phyloP scores from a whole-genome alignment of 2,888 invertebrate genomes.

The Agrotis ipsilon region DNA sequence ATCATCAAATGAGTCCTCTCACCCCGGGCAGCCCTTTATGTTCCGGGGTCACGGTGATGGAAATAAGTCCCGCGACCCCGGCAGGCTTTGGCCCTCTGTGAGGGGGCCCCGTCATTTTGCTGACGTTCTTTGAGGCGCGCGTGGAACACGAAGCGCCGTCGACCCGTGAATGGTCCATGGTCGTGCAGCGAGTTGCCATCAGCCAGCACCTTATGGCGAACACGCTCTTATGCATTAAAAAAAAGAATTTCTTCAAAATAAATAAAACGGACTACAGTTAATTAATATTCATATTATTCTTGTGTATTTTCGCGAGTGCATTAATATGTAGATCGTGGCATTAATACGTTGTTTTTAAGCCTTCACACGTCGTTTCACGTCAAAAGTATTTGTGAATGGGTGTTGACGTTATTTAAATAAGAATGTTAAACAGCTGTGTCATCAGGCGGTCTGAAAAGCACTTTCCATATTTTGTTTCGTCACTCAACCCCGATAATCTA shows the following conservation, averaged over 20 bases:
- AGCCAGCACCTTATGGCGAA: too few species aligned
- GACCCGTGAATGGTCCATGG: too few species aligned
- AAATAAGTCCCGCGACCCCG: too few species aligned
- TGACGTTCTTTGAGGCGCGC: too few species aligned
- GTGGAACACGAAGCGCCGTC: too few species aligned
- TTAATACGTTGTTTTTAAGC: conserved; percentile 24
- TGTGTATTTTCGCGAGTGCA: conserved; percentile 27
- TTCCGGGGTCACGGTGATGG: too few species aligned
- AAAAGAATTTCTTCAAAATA: conserved; percentile 65
- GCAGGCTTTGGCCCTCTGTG: too few species aligned
- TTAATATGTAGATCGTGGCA: conserved; percentile 39
- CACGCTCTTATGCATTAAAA: too few species aligned
- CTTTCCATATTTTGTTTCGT: background rate
- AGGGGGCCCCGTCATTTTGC: too few species aligned
- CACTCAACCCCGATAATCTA: background rate
- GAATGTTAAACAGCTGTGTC: conserved; percentile 23
- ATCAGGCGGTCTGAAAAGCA: conserved; percentile 4
- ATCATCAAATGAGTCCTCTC: too few species aligned
- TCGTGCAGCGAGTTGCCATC: too few species aligned
- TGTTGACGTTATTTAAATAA: conserved; percentile 36
- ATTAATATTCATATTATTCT: conserved; percentile 41
- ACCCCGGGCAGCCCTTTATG: too few species aligned
- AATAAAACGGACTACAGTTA: conserved; percentile 6
- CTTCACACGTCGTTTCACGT: conserved; percentile 19
- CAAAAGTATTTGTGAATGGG: conserved; percentile 18